phyloP scores from a whole-genome alignment of 2,888 invertebrate genomes.

The Acrobasis repandana region DNA sequence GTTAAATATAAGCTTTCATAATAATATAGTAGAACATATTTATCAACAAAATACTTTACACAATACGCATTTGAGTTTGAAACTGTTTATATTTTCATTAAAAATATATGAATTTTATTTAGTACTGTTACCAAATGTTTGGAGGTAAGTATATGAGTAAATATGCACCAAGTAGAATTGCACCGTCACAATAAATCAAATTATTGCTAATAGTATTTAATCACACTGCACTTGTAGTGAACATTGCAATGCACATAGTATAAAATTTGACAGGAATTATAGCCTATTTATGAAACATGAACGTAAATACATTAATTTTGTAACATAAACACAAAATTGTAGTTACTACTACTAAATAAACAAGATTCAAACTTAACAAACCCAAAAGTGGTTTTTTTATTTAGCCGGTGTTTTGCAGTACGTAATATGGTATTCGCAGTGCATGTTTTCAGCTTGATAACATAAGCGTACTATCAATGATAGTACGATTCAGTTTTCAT shows the following conservation, averaged over 20 bases:
- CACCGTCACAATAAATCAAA: not conserved
- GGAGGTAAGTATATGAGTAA: not conserved
- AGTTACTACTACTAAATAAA: too few relatives aligned
- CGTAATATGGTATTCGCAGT: too few relatives aligned
- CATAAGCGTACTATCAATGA: too few relatives aligned
- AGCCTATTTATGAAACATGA: too few relatives aligned
- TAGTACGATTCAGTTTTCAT: too few relatives aligned
- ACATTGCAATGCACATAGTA: not conserved
- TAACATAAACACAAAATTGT: too few relatives aligned
- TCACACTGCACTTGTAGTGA: not conserved
- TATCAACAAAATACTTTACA: not conserved
- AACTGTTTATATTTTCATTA: not conserved
- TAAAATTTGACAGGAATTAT: too few relatives aligned
- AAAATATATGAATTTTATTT: not conserved
- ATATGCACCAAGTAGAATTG: not conserved
- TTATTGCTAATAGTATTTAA: not conserved
- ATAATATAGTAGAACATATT: conserved; percentile 8
- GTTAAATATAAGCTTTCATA: conserved; percentile 26
- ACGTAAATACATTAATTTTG: too few relatives aligned
- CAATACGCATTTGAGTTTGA: not conserved
- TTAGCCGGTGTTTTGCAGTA: too few relatives aligned
- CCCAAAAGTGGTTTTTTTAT: too few relatives aligned
- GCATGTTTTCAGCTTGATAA: too few relatives aligned
- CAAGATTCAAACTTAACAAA: too few relatives aligned
- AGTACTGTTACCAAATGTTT: not conserved